These are phyloP conservation scores for Eudasyphora cyanicolor DNA, from an alignment of 2,888 invertebrate genomes.

Conservation along the genomic window DNA sequence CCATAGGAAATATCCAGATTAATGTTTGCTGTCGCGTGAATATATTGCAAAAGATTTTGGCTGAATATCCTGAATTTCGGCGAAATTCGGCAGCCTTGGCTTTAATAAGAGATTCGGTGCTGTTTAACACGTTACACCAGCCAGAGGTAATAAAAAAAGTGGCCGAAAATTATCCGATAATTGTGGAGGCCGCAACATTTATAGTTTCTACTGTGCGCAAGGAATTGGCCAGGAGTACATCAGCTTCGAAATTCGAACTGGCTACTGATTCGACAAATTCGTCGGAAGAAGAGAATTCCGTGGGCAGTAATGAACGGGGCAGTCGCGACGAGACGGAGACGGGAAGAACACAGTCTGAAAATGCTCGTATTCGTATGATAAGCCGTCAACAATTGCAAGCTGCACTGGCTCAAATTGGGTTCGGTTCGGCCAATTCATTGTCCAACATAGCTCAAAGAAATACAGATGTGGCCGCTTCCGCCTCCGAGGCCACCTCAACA, in stretches of 20 bases:
- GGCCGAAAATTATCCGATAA: constrained; percentile 84
- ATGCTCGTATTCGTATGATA: constrained; percentile 77
- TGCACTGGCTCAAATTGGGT: constrained; percentile 76
- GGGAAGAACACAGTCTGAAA: constrained; percentile 71
- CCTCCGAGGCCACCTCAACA: constrained; percentile 57
- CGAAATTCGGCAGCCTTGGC: constrained; percentile 87
- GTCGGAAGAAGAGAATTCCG: constrained; percentile 78
- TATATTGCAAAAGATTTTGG: constrained; percentile 83
- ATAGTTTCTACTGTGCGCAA: constrained; percentile 79
- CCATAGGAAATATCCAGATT: constrained; percentile 78
- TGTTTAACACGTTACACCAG: constrained; percentile 85
- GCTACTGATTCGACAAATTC: constrained; percentile 79
- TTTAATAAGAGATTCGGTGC: constrained; percentile 86
- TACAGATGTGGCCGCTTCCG: constrained; percentile 66
- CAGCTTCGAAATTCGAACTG: constrained; percentile 75
- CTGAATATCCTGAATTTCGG: constrained; percentile 85
- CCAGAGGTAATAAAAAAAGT: constrained; percentile 84
- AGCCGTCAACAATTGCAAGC: constrained; percentile 78
- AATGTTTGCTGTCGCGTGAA: constrained; percentile 81
- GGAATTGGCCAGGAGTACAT: constrained; percentile 75
- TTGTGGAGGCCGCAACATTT: constrained; percentile 84
- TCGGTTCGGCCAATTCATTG: constrained; percentile 77
- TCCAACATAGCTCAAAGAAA: constrained; percentile 79
- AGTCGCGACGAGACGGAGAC: constrained; percentile 66
- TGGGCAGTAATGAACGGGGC: constrained; percentile 72